Conservation (phyloP, 2,888 invertebrate genomes). For the Lepas anatifera region DNA sequence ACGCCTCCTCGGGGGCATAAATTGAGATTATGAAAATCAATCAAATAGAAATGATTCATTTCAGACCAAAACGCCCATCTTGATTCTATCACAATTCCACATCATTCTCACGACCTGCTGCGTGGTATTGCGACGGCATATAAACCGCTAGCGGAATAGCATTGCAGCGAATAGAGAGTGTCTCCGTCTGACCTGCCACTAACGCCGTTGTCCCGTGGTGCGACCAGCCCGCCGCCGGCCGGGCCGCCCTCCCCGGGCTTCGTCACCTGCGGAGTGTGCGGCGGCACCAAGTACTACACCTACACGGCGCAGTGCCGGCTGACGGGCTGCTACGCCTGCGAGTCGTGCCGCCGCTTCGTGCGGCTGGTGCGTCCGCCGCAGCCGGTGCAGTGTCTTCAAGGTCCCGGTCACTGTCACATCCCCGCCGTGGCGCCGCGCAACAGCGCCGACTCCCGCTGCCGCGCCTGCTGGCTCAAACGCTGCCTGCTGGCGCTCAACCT, state of each 20-base stretch:
- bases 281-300: conserved; percentile 7
- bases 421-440: background rate
- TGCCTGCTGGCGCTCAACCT: background rate
- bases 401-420: background rate
- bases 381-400: background rate
- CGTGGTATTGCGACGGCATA: too few relatives aligned
- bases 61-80: too few relatives aligned
- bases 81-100: too few relatives aligned
- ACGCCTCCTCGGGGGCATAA: too few relatives aligned
- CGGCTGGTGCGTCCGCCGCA: background rate
- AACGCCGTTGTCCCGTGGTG: too few relatives aligned
- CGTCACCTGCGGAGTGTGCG: background rate
- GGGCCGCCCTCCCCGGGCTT: background rate
- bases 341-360: background rate
- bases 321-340: background rate
- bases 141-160: too few relatives aligned
- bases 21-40: too few relatives aligned
- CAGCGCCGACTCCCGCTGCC: background rate
- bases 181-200: too few relatives aligned
- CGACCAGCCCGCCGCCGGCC: background rate
- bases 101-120: too few relatives aligned
- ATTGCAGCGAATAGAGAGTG: too few relatives aligned
- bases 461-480: conserved; percentile 7
- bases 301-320: background rate
- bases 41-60: too few relatives aligned